These are phyloP conservation scores for Vespertilio murinus DNA, from an alignment of 2,797 vertebrate genomes.

Conservation along the genomic window DNA sequence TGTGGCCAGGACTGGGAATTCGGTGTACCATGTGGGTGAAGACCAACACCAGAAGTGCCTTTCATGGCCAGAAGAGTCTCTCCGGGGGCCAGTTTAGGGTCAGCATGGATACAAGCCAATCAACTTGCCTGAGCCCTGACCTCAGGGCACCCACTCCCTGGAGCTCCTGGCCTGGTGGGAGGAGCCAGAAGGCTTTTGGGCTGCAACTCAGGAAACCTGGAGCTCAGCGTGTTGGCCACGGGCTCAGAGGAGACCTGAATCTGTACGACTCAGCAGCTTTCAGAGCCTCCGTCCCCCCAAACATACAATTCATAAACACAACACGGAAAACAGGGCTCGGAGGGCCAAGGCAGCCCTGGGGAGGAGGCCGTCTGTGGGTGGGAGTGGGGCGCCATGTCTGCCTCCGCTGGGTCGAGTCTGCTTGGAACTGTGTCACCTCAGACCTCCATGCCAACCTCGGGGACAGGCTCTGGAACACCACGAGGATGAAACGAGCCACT, in stretches of 20 bases:
- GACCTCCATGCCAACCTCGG: background rate
- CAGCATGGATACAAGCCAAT: background rate
- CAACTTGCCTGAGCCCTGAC: background rate
- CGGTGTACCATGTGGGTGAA: background rate
- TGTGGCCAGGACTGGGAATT: background rate
- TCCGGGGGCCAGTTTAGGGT: background rate
- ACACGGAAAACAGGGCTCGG: background rate
- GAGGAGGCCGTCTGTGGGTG: background rate
- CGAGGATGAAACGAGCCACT: background rate
- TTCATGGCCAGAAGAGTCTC: background rate
- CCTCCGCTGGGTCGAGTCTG: background rate
- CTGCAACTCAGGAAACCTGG: background rate
- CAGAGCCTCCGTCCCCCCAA: too few relatives aligned
- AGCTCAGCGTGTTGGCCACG: background rate
- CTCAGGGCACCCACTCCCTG: background rate
- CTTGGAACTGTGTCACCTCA: background rate
- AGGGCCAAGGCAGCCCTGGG: accelerated
- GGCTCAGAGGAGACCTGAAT: background rate
- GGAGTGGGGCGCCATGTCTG: background rate
- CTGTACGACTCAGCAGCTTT: background rate
- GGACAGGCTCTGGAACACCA: background rate
- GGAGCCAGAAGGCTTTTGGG: background rate
- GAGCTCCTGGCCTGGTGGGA: background rate
- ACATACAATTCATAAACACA: background rate
- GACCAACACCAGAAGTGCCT: background rate